Conservation (phyloP, 1,140 invertebrate species). For the Scaptomyza hsui region DNA sequence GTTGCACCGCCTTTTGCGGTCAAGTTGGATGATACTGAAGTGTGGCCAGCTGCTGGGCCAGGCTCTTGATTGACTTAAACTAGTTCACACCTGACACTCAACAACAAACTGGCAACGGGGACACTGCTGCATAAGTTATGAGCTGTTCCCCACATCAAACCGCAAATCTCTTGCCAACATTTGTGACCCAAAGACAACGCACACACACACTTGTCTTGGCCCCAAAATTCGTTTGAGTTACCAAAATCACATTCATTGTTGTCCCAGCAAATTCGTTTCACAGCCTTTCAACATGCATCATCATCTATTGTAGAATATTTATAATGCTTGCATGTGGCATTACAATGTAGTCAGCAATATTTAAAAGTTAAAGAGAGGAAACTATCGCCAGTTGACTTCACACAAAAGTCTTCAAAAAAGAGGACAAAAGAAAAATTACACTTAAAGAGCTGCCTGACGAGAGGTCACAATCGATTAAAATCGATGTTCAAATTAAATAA, state of each 20-base stretch:
- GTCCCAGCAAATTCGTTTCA: constrained; percentile 37
- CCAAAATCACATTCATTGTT: constrained; percentile 52
- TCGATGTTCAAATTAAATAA: no score
- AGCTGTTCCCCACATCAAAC: constrained; percentile 6
- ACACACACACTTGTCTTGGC: constrained; percentile 1
- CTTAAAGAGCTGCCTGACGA: no score
- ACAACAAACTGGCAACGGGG: constrained; percentile 12
- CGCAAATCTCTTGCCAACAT: constrained; percentile 18
- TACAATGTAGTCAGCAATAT: not conserved
- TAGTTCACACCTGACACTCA: constrained; percentile 62
- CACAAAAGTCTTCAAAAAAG: not conserved
- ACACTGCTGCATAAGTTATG: constrained; percentile 34
- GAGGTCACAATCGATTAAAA: no score
- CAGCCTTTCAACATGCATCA: constrained; percentile 29
- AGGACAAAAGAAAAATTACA: no score
- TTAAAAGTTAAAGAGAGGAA: not conserved
- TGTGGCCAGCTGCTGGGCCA: constrained; percentile 55
- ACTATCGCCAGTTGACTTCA: not conserved
- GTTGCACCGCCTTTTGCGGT: constrained; percentile 59
- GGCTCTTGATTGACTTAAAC: constrained; percentile 73
- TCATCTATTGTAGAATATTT: constrained; percentile 39
- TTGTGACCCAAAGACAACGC: constrained; percentile 24
- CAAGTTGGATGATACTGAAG: constrained; percentile 62
- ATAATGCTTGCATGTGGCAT: constrained; percentile 11
- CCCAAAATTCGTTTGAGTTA: constrained; percentile 40